Conservation (phyloP, 2,797 vertebrate species). For the Anolis apletophallus region DNA sequence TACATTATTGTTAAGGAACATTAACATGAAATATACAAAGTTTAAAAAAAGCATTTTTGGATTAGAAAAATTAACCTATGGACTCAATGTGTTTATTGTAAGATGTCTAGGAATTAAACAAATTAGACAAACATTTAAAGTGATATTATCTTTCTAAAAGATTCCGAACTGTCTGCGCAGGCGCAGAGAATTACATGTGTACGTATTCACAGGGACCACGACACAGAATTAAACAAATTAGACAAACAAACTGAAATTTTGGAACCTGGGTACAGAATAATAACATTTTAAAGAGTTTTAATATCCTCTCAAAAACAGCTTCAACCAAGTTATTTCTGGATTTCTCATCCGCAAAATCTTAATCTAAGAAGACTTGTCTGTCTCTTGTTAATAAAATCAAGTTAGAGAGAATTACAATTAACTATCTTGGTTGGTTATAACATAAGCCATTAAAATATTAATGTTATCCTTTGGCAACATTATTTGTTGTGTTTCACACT, state of each 20-base stretch:
- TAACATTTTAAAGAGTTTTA: neutral
- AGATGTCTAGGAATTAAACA: neutral
- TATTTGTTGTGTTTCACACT: neutral
- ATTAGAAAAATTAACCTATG: neutral
- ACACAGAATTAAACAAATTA: no score
- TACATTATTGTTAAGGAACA: neutral
- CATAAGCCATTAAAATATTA: neutral
- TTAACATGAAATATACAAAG: no score
- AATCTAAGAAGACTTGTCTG: slow-evolving; percentile 12
- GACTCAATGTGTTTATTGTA: neutral
- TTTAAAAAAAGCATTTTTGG: neutral
- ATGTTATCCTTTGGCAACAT: neutral
- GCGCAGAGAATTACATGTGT: no score
- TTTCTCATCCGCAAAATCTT: neutral
- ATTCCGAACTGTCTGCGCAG: no score
- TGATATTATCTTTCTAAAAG: no score
- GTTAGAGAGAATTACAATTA: slow-evolving; percentile 5
- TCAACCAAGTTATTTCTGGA: slow-evolving; percentile 9
- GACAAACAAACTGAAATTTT: neutral
- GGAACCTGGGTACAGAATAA: neutral
- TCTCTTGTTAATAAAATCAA: slow-evolving; percentile 21
- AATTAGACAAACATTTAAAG: no score
- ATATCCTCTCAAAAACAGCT: neutral
- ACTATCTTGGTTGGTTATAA: slow-evolving; percentile 7
- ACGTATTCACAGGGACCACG: no score